Evolutionary conservation across 2,113 vertebrate genomes (phyloP), one percentile per base, ranked within the genome.

Genomic region (Seriola quinqueradiata): DNA sequence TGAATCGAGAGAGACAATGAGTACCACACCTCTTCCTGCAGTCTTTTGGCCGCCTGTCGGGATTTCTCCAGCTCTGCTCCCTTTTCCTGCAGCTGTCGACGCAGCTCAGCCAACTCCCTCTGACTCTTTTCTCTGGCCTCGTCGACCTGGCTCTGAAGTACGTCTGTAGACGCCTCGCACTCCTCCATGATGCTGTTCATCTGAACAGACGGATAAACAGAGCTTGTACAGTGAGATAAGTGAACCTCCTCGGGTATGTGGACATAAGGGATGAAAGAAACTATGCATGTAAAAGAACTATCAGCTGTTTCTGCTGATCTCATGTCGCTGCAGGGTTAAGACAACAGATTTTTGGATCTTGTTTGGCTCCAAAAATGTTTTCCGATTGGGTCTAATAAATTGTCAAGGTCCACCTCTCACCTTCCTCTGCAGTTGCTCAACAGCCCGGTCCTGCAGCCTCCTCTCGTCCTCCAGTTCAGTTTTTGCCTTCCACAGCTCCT

Each of bases 361-460:
- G 11, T 23, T 69, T 84, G 50, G 28, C 4, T 71, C 55, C 7
- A 50, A 59, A 52, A 46, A 74, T 63, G 48, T 50, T 42, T 36
- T 7, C 48, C 28, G 9, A 32, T 1, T 25, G 42, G 25, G 23
- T 25, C 68, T 1, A 59, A 60, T 28, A 44, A 79, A 28, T 14
- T 34, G 9, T 64, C 34, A 4, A 9, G 8, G 3, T 72, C 17
- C 40, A 40, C 46, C 52, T 48, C 90, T 89, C 90, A 98, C 98
- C 97, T 99, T 97, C 83, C 96, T 96, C 92, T 99, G 97, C 64
- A 99, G 94, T 75, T 96, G 96, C 87, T 98, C 97, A 68, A 99
- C 95, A 10, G 92, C 94, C 82, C 95, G 93, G 88, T 97, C 96
- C 86, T 98, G 95, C 48, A 96, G 93, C 91, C 90, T 91, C 63